Evolutionary conservation across 2,113 vertebrate genomes (phyloP).

Genomic region (Stigmatopora argus): DNA sequence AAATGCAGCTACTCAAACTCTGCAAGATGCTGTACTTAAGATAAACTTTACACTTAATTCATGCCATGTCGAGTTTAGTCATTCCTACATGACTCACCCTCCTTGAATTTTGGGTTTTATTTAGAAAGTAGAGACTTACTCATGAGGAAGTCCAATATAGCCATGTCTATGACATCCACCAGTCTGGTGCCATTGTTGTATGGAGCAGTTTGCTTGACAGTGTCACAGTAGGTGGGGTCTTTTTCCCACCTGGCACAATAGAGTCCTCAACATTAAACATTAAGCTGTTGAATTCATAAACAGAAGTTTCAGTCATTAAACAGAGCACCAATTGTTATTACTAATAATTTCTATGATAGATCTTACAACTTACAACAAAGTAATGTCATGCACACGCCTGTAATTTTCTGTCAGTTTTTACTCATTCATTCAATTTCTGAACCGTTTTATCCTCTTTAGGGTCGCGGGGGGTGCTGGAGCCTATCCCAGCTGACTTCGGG

Average conservation of each 20-base stretch:
- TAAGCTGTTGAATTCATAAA: neutral
- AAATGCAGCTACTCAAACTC: neutral
- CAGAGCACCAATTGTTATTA: neutral
- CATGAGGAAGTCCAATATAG: slow-evolving; percentile 95
- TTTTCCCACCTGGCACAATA: slow-evolving; percentile 85
- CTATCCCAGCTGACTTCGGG: too few relatives aligned
- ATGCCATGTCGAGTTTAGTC: neutral
- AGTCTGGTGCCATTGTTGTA: slow-evolving; percentile 83
- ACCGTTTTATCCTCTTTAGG: too few relatives aligned
- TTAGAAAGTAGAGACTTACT: slow-evolving; percentile 65
- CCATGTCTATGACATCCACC: slow-evolving; percentile 94
- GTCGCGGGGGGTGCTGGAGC: too few relatives aligned
- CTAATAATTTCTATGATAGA: neutral
- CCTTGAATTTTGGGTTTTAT: neutral
- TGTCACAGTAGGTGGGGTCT: slow-evolving; percentile 87
- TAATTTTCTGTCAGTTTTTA: neutral
- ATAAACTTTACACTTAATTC: neutral
- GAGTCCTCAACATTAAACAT: neutral
- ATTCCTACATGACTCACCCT: neutral
- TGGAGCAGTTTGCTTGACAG: slow-evolving; percentile 86
- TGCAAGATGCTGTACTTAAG: neutral
- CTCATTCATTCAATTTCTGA: neutral
- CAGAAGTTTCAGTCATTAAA: neutral
- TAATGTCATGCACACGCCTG: too few relatives aligned
- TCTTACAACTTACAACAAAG: neutral